Base-by-base conservation (phyloP, 2,888 invertebrate species). In the Geotrupes spiniger region DNA sequence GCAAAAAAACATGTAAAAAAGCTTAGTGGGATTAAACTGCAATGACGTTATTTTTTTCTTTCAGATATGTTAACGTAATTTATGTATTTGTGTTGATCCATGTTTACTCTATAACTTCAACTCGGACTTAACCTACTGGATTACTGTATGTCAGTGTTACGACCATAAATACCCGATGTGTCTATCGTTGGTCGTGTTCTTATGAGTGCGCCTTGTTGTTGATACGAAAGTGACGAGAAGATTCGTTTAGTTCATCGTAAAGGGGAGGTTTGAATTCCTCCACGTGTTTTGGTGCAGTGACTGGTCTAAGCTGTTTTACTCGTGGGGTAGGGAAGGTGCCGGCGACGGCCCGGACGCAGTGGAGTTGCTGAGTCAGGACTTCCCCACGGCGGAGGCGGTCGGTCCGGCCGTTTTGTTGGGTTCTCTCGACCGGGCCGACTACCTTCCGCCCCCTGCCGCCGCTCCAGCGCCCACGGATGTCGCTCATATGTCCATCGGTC, bases 291-390 rank as follows among this genome's bases (percentile, higher is more conserved):
- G 27, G 40, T 40, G 40, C 11, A 26, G 25, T 25, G 25, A 21
- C 17, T 38, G 21, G 47, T 49, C 31, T 60, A 64, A 66, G 57
- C 68, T 69, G 69, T 69, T 68, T 66, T 68, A 67, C 59, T 63
- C 67, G 63, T 65, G 67, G 63, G 59, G 60, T 36, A 62, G 59
- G 46, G 63, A 61, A 56, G 64, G 63, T 51, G 64, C 64, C 60
- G 63, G 61, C 54, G 60, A 63, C 59, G 65, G 62, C 60, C 60
- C 60, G 43, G 61, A 59, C 53, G 60, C 58, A 61, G 64, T 63
- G 60, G 68, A 68, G 57, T 59, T 67, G 62, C 58, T 65, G 52
- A 59, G 59, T 49, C 64, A 65, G 60, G 66, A 66, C 37, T 67
- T 64, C 51, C 59, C 61, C 15, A 57, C 61, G 60, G 61, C 55